Evolutionary conservation across 92 coral and sea anemone species (phyloP).

Genomic region (Umimayanthus chanpuru): DNA sequence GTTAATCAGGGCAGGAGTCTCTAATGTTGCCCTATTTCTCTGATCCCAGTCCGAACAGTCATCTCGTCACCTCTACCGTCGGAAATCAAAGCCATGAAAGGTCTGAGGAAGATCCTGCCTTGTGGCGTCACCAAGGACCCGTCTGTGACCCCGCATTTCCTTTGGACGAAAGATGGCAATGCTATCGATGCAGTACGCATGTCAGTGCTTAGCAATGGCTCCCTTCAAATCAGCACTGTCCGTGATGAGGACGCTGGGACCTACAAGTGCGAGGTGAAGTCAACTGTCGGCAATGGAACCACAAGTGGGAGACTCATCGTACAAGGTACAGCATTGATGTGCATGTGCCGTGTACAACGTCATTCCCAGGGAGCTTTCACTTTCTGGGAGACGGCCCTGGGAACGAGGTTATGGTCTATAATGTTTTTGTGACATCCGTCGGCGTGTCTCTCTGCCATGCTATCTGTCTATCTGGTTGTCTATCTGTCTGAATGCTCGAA

Average conservation of each 20-base stretch:
- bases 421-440: too few relatives aligned
- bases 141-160: conserved; percentile 61
- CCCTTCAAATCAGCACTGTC: conserved; percentile 71
- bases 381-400: too few relatives aligned
- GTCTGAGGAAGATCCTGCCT: conserved; percentile 58
- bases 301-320: conserved; percentile 83
- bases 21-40: not conserved
- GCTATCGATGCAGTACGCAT: conserved; percentile 56
- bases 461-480: not conserved
- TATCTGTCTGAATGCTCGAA: not conserved
- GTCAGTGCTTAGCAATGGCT: conserved; percentile 65
- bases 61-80: conserved; percentile 69
- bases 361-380: too few relatives aligned
- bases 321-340: conserved; percentile 63
- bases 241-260: conserved; percentile 81
- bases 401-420: too few relatives aligned
- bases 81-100: conserved; percentile 78
- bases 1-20: too few relatives aligned
- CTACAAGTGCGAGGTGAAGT: conserved; percentile 80
- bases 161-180: conserved; percentile 83
- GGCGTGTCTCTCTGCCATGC: too few relatives aligned
- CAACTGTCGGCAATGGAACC: conserved; percentile 85
- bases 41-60: conserved; percentile 53
- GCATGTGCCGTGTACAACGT: too few relatives aligned
- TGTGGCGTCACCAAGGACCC: conserved; percentile 80